Conservation (phyloP, 2,797 vertebrate species). For the Tangara arthus region DNA sequence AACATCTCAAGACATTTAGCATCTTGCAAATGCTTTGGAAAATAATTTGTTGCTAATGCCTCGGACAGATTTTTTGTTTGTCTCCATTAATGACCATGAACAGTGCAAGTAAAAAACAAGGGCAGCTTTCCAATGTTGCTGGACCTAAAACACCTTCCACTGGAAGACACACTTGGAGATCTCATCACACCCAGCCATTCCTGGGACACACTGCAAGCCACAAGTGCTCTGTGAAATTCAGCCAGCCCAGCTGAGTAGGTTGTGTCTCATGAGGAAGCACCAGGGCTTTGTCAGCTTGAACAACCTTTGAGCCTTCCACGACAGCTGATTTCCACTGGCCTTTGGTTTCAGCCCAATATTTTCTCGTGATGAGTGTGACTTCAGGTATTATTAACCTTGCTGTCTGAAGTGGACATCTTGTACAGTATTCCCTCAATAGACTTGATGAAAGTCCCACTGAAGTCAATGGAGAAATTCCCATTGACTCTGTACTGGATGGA, state of each 20-base stretch:
- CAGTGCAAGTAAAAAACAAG: not conserved
- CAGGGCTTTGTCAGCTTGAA: not conserved
- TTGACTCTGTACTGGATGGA: not conserved
- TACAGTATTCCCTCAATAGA: not conserved
- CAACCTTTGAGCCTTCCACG: not conserved
- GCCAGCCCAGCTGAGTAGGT: not conserved
- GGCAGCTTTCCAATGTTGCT: not conserved
- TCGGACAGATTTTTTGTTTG: not conserved
- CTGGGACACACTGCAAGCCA: not conserved
- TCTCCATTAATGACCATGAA: not conserved
- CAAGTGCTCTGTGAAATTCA: not conserved
- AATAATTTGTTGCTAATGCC: constrained; percentile 10
- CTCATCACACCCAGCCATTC: not conserved
- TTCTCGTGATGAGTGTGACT: not conserved
- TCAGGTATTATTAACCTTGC: not conserved
- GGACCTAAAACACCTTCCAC: not conserved
- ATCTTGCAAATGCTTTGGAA: constrained; percentile 9
- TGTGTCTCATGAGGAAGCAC: accelerated
- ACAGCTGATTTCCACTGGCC: not conserved
- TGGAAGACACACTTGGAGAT: not conserved
- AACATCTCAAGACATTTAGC: constrained; percentile 27
- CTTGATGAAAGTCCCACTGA: not conserved
- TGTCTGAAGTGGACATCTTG: not conserved
- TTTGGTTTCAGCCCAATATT: not conserved
- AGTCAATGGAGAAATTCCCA: not conserved